phyloP scores from a whole-genome alignment of 2,888 invertebrate genomes.

The Augiades crinisus region DNA sequence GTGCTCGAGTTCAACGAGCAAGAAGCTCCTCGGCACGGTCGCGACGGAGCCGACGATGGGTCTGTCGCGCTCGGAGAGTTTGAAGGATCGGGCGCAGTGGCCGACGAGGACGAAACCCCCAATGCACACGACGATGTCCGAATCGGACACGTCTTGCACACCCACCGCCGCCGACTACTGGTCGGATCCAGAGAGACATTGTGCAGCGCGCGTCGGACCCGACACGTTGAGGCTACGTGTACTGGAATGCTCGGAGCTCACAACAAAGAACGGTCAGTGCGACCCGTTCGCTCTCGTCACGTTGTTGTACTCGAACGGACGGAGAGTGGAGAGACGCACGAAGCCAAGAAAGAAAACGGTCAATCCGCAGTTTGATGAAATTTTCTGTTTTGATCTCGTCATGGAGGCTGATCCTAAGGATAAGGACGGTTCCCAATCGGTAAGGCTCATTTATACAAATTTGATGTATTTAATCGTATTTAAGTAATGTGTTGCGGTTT shows the following conservation, averaged over 20 bases:
- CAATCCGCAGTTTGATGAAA: conserved; percentile 94
- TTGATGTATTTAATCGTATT: no score
- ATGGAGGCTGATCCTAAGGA: conserved; percentile 81
- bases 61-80: conserved; percentile 72
- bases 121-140: conserved; percentile 67
- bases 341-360: conserved; percentile 95
- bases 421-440: conserved; percentile 79
- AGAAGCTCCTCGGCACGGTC: conserved; percentile 64
- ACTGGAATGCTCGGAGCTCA: conserved; percentile 92
- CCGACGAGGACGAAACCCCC: conserved; percentile 62
- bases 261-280: conserved; percentile 94
- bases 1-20: conserved; percentile 72
- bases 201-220: conserved; percentile 67
- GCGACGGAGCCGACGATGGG: conserved; percentile 66
- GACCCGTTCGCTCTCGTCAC: conserved; percentile 94
- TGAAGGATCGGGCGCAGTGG: conserved; percentile 73
- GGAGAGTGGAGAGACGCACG: conserved; percentile 89
- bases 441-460: conserved; percentile 45
- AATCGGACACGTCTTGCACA: conserved; percentile 61
- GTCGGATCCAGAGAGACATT: conserved; percentile 76
- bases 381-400: conserved; percentile 88
- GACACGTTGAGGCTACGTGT: conserved; percentile 84
- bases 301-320: conserved; percentile 89
- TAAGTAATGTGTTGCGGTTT: no score
- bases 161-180: conserved; percentile 77